Evolutionary conservation across 2,888 invertebrate species (phyloP), one percentile per base, ranked within the genome.

Genomic region (Ephialtes manifestator): DNA sequence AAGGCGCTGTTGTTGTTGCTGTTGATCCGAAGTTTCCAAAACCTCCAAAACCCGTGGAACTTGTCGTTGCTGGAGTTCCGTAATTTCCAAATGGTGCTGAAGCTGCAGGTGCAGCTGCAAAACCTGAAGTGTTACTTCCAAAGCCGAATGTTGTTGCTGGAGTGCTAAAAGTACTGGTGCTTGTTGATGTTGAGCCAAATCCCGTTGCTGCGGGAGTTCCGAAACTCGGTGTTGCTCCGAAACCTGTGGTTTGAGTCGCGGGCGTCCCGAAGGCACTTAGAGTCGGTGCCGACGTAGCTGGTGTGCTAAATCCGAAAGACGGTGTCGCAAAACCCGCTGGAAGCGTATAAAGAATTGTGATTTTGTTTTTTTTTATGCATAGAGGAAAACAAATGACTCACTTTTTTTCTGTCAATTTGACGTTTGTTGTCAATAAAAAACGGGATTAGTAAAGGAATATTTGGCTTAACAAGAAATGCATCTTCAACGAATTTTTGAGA

Each of bases 211-310:
- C 92, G 51, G 95, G 94, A 81, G 86, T 89, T 31, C 95, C 95
- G 89, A 95, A 95, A 5, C 94, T 94, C 18, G 94, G 77, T 35
- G 87, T 83, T 85, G 92, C 77, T 83, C 96, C 95, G 93, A 96
- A 96, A 88, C 88, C 93, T 63, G 91, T 90, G 83, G 87, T 88
- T 82, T 89, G 93, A n/a, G 91, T 92, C 20, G 92, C 89, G 15
- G 93, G 92, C 10, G 94, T 89, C 4, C 95, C 95, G 86, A 95
- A 95, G 0, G 93, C 88, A n/a, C 91, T 89, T 0, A 96, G 92
- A 20, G 95, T 94, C 0, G 96, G 94, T 5, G 95, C 94, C 15
- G 95, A 94, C 15, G 95, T 94, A 53, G 94, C 90, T 10, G 94
- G 91, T 28, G 94, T 91, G 20, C 92, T 94, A 85, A 95, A 95